Conservation (phyloP, 1,140 invertebrate species). For the Laodelphax striatellus region DNA sequence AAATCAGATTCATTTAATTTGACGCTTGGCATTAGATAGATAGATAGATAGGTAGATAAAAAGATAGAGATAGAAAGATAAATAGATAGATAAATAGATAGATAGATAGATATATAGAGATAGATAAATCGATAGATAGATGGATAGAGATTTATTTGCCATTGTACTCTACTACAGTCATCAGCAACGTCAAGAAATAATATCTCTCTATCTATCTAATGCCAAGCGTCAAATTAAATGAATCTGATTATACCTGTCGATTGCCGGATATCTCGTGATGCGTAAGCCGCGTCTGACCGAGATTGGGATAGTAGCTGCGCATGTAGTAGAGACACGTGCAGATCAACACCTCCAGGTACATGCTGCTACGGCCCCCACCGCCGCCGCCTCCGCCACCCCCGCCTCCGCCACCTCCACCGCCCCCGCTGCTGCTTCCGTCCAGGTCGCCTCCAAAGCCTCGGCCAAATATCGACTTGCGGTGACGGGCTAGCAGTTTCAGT, state of each 20-base stretch:
- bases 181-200: too few species aligned
- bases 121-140: too few species aligned
- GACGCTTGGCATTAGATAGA: too few species aligned
- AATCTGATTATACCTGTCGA: conserved; percentile 41
- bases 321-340: conserved; percentile 69
- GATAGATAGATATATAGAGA: too few species aligned
- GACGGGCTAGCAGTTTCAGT: conserved; percentile 55
- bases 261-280: conserved; percentile 66
- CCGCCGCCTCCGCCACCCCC: conserved; percentile 46
- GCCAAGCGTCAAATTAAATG: too few species aligned
- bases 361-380: conserved; percentile 51
- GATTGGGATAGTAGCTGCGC: conserved; percentile 68
- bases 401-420: conserved; percentile 57
- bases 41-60: too few species aligned
- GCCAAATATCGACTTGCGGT: conserved; percentile 71
- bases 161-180: too few species aligned
- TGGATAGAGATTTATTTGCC: too few species aligned
- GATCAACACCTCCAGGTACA: conserved; percentile 74
- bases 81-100: too few species aligned
- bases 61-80: too few species aligned
- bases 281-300: conserved; percentile 48
- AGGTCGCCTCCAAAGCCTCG: conserved; percentile 63
- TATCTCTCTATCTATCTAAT: too few species aligned
- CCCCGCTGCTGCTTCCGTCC: conserved; percentile 34
- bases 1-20: too few species aligned